A percentile compares a stretch with the other conserved stretches of the same genome.
Evolutionary conservation across 2,888 invertebrate genomes (phyloP).

Genomic region (Noctua janthe): DNA sequence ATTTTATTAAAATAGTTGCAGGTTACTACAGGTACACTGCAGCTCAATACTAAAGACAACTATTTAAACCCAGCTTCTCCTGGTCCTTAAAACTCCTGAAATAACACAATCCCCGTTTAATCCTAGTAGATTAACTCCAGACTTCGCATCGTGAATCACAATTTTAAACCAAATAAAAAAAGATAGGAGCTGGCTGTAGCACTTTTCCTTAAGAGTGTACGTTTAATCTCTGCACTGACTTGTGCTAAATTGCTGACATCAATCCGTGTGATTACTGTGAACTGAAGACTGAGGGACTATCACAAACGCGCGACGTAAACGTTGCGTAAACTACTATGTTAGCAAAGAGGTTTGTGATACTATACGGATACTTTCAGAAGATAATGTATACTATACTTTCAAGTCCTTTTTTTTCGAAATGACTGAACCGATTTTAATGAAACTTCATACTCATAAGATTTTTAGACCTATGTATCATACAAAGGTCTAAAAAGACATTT

Average conservation of each 20-base stretch:
- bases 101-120: slow-evolving; percentile 48
- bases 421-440: too few relatives aligned
- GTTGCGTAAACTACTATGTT: neutral
- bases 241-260: slow-evolving; percentile 83
- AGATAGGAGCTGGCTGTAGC: slow-evolving; percentile 67
- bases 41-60: neutral
- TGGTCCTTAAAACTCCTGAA: slow-evolving; percentile 3
- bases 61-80: too few relatives aligned
- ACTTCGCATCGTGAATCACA: slow-evolving; percentile 72
- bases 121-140: slow-evolving; percentile 70
- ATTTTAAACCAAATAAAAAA: slow-evolving; percentile 69
- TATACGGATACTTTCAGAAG: too few relatives aligned
- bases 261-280: slow-evolving; percentile 79
- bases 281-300: slow-evolving; percentile 54
- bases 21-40: neutral
- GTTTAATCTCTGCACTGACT: slow-evolving; percentile 81
- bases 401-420: too few relatives aligned
- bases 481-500: too few relatives aligned
- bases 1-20: too few relatives aligned
- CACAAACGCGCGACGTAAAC: neutral
- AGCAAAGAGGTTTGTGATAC: neutral
- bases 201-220: slow-evolving; percentile 78
- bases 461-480: too few relatives aligned
- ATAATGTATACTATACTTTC: too few relatives aligned
- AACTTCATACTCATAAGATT: too few relatives aligned